Evolutionary conservation across 2,797 vertebrate genomes (phyloP).

Genomic region (Astyanax mexicanus): DNA sequence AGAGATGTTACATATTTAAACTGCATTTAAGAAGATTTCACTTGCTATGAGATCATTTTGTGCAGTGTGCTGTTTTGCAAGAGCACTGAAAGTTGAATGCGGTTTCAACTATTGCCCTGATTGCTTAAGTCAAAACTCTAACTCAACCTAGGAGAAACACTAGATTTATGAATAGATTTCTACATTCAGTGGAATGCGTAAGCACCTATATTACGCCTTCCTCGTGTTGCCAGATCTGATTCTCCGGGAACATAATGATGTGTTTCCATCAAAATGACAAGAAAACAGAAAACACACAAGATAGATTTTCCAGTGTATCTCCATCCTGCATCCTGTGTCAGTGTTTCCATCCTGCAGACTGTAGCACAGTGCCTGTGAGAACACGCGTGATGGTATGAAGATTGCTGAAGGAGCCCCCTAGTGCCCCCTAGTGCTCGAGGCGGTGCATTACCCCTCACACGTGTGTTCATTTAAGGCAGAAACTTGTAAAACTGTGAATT

Average conservation of each 20-base stretch:
- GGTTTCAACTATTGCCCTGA: not conserved
- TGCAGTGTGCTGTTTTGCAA: no score
- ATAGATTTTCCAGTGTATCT: not conserved
- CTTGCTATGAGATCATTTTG: no score
- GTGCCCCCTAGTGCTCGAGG: constrained; percentile 15
- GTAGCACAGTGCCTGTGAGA: not conserved
- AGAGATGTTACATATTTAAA: no score
- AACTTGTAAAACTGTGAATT: not conserved
- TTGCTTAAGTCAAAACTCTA: constrained; percentile 3
- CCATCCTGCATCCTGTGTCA: not conserved
- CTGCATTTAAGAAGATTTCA: no score
- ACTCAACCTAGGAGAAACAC: not conserved
- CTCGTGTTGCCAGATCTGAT: not conserved
- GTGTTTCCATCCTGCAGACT: not conserved
- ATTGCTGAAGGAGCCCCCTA: constrained; percentile 6
- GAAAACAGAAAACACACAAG: not conserved
- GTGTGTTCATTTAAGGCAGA: constrained; percentile 16
- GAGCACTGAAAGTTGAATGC: no score
- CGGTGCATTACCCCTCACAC: not conserved
- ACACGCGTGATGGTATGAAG: not conserved
- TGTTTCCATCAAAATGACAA: not conserved
- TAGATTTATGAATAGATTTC: not conserved
- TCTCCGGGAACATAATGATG: not conserved
- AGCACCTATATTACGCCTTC: not conserved
- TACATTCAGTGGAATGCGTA: not conserved